phyloP scores from a whole-genome alignment of 53 echinoderm and acorn worm species.

The Antedon mediterranea region DNA sequence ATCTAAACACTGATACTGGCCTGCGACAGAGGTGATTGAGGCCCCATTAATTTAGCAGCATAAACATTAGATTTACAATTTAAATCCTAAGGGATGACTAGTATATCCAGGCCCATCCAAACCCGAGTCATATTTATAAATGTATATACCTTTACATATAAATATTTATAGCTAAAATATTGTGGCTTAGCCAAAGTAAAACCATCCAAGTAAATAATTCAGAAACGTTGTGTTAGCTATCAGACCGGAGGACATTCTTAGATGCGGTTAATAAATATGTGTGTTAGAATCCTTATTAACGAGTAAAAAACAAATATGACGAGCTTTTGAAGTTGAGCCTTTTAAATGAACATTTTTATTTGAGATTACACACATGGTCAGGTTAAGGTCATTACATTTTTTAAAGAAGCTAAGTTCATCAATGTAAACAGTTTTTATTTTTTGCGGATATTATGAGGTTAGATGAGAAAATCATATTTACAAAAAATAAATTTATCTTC shows the following conservation, averaged over 20 bases:
- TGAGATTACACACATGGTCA: not conserved
- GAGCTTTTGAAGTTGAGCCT: not conserved
- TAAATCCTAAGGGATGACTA: not conserved
- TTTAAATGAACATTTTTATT: not conserved
- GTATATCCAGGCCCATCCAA: not conserved
- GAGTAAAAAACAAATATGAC: not conserved
- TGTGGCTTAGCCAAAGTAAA: not conserved
- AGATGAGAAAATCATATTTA: too few species aligned
- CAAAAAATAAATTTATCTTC: too few species aligned
- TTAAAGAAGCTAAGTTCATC: not conserved
- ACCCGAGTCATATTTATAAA: not conserved
- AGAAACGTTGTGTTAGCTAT: not conserved
- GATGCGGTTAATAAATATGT: not conserved
- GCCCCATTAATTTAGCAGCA: not conserved
- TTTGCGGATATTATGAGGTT: too few species aligned
- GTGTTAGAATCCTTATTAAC: not conserved
- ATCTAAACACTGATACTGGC: not conserved
- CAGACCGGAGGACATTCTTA: not conserved
- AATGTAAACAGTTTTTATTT: too few species aligned
- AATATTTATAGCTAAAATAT: not conserved
- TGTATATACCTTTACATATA: not conserved
- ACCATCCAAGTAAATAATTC: not conserved
- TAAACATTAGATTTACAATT: not conserved
- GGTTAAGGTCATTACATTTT: not conserved
- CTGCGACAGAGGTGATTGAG: not conserved